A percentile compares a stretch with the other conserved stretches of the same genome.
These are phyloP conservation scores for Sphenodon punctatus DNA, from an alignment of 2,797 vertebrate species.

Conservation along the genomic window DNA sequence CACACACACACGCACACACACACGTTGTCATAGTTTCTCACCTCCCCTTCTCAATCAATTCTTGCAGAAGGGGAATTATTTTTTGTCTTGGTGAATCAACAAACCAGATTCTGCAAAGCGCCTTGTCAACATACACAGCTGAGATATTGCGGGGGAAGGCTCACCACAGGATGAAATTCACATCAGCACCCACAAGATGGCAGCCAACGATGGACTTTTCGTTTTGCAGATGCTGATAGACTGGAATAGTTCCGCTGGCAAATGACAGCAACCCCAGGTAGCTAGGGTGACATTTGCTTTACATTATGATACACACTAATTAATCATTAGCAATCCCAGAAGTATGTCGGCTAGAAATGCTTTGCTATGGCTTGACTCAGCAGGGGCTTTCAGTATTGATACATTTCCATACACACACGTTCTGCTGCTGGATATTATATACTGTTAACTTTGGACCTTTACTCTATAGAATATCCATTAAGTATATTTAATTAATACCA, in stretches of 20 bases:
- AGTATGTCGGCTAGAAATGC: constrained; percentile 91
- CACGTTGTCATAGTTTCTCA: background rate
- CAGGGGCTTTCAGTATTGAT: constrained; percentile 88
- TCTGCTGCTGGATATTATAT: constrained; percentile 79
- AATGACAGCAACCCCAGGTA: constrained; percentile 90
- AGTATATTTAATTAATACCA: constrained; percentile 67
- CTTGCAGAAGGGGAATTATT: background rate
- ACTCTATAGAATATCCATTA: constrained; percentile 21
- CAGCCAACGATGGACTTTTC: constrained; percentile 82
- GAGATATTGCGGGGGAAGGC: background rate
- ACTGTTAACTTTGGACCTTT: constrained; percentile 22
- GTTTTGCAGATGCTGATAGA: constrained; percentile 52
- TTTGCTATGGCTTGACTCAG: constrained; percentile 88
- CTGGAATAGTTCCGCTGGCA: constrained; percentile 77
- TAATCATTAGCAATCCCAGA: constrained; percentile 99
- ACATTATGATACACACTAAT: constrained; percentile 98
- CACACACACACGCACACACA: background rate
- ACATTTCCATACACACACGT: constrained; percentile 86
- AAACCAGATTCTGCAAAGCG: background rate
- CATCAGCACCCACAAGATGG: constrained; percentile 87
- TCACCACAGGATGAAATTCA: background rate
- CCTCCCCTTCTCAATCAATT: background rate
- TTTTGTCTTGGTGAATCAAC: background rate
- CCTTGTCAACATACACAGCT: background rate
- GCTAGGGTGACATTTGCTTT: constrained; percentile 96